A percentile compares a stretch with the other conserved stretches of the same genome.
Conservation (phyloP, 2,113 vertebrate genomes). For the Tachycineta bicolor region DNA sequence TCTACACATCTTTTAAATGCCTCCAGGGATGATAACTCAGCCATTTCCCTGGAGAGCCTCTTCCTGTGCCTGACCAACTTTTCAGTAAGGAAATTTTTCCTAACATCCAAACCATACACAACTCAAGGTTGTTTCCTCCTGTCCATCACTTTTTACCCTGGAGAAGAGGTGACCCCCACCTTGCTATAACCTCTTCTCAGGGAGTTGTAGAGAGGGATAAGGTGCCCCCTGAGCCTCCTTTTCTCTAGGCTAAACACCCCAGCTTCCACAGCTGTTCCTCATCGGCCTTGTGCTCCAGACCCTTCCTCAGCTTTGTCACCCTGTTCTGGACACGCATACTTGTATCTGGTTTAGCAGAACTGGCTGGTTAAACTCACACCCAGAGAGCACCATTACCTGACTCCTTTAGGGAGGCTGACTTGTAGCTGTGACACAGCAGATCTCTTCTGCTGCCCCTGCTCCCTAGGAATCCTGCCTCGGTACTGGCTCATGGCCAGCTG, state of each 20-base stretch:
- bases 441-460: not conserved
- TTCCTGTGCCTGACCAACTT: not conserved
- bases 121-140: not conserved
- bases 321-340: not conserved
- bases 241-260: not conserved
- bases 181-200: not conserved
- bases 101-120: not conserved
- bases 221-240: not conserved
- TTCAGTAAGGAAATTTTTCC: not conserved
- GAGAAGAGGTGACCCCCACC: not conserved
- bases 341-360: not conserved
- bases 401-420: not conserved
- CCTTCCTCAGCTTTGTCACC: not conserved
- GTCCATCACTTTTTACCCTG: not conserved
- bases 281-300: not conserved
- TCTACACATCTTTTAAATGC: not conserved
- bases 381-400: not conserved
- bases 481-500: not conserved
- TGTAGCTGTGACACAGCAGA: not conserved
- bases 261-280: not conserved
- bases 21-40: not conserved
- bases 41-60: not conserved
- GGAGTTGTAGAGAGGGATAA: not conserved
- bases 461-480: not conserved
- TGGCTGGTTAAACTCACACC: not conserved